These are phyloP conservation scores for Monopis laevigella DNA, from an alignment of 2,888 invertebrate genomes.

Conservation along the genomic window DNA sequence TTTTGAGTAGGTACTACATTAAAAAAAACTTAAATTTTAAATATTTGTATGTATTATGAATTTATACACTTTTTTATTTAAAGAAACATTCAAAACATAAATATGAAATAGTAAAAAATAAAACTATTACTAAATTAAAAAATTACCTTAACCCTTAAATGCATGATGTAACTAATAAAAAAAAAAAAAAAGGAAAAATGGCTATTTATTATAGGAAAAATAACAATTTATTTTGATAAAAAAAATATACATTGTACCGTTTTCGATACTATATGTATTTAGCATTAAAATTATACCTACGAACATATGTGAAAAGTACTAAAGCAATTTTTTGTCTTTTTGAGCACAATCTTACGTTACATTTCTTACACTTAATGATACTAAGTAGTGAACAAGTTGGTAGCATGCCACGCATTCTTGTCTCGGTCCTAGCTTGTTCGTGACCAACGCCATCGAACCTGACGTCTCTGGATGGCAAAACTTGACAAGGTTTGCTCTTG, in stretches of 20 bases:
- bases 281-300: neutral
- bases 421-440: slow-evolving; percentile 21
- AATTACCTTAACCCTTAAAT: too few relatives aligned
- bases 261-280: neutral
- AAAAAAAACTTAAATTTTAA: too few relatives aligned
- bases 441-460: slow-evolving; percentile 22
- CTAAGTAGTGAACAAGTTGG: slow-evolving; percentile 15
- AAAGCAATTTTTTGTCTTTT: too few relatives aligned
- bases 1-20: too few relatives aligned
- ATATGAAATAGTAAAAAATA: too few relatives aligned
- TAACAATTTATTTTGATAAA: neutral
- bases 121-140: too few relatives aligned
- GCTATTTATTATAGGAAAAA: neutral
- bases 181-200: too few relatives aligned
- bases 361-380: slow-evolving; percentile 14
- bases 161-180: too few relatives aligned
- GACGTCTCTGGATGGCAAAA: slow-evolving; percentile 20
- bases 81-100: too few relatives aligned
- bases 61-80: too few relatives aligned
- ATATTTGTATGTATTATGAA: too few relatives aligned
- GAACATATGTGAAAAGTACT: neutral
- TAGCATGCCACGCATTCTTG: slow-evolving; percentile 20
- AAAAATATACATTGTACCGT: neutral
- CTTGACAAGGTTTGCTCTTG: slow-evolving; percentile 20
- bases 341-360: slow-evolving; percentile 9